These are phyloP conservation scores for Tachuris rubrigastra DNA, from an alignment of 2,113 vertebrate species.

Conservation along the genomic window DNA sequence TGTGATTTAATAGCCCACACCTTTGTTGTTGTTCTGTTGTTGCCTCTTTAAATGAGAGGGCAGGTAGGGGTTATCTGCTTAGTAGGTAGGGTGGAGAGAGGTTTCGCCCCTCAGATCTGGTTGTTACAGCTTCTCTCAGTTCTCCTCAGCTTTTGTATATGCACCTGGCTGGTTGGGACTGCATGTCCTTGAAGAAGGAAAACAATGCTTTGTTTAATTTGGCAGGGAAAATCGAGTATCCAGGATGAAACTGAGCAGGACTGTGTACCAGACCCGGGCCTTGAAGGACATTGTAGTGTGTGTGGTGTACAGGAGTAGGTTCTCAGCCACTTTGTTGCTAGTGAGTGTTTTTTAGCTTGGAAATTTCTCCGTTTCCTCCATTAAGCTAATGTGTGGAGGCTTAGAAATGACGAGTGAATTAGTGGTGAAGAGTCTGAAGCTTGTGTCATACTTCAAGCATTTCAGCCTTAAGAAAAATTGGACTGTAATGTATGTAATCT, in stretches of 20 bases:
- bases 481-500: not conserved
- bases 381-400: not conserved
- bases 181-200: not conserved
- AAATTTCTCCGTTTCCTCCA: not conserved
- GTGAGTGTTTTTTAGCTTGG: not conserved
- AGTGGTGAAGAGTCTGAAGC: not conserved
- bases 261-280: not conserved
- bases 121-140: not conserved
- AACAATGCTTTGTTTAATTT: slow-evolving; percentile 26
- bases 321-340: not conserved
- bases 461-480: not conserved
- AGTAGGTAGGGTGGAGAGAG: not conserved
- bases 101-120: not conserved
- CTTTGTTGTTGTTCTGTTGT: not conserved
- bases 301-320: not conserved
- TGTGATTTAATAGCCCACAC: not conserved
- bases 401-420: not conserved
- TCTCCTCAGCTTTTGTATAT: not conserved
- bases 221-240: not conserved
- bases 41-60: not conserved
- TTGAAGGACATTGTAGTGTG: fast-evolving
- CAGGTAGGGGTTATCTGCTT: not conserved
- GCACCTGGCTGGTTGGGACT: not conserved
- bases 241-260: not conserved
- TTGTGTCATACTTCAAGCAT: not conserved